Base-by-base conservation (phyloP, 2,888 invertebrate genomes). In the Iselma pallidipennis region DNA sequence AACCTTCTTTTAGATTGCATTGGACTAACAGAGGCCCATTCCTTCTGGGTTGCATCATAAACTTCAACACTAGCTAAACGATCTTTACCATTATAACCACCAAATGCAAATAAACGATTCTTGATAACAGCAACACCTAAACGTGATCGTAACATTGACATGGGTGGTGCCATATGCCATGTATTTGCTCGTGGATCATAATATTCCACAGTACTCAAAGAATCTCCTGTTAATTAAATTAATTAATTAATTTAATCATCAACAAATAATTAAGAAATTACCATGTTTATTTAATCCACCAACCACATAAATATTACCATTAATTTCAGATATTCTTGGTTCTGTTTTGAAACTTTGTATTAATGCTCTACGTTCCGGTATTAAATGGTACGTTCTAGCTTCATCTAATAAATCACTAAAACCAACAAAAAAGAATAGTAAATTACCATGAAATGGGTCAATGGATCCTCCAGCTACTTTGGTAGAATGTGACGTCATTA, bases 1-100 rank as follows among this genome's bases (percentile, higher is more conserved):
- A 91, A 91, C 91, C 91, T 78, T 92, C 82, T n/a, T 81, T 91
- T 91, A 75, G 90, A 91, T 68, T 90, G 86, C 93, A 94, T 93
- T 0, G 90, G 86, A 10, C 90, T 86, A 2, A 94, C 91, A 73
- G 88, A 87, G 49, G 87, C 87, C 94, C 95, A 95, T 59, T 86
- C 84, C 73, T 88, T 87, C 37, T 84, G 84, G 58, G 85, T 83
- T 1, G 91, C 91, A 82, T 94, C 91, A 78, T 91, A 94, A 7
- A 92, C 90, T 81, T 95, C 95, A 1, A 94, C 94, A 0, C 93
- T 92, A 28, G 90, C 88, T 14, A 95, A 83, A 65, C 95, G 83
- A 76, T 94, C 93, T 49, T 86, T 85, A 0, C 95, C 95, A 80
- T 95, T 93, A 76, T 93, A 95, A 0, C 95, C 95, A 14, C 90